Conservation (phyloP, 2,888 invertebrate genomes). For the Macrosiphum euphorbiae region DNA sequence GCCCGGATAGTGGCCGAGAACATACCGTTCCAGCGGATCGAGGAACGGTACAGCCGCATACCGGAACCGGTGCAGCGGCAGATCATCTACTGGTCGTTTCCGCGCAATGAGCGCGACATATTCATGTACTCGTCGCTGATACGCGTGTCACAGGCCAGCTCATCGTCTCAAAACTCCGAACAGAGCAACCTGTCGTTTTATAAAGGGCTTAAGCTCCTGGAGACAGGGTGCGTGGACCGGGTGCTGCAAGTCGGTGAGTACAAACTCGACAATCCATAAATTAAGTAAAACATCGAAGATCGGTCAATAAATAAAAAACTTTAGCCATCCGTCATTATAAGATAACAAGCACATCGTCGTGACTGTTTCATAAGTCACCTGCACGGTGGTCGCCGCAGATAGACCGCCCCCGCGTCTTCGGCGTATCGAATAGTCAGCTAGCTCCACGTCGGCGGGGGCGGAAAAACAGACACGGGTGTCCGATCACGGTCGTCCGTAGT, state of each 20-base stretch:
- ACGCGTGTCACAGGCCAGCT: conserved; percentile 72
- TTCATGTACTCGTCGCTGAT: conserved; percentile 89
- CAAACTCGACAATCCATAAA: neutral
- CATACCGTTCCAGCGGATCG: conserved; percentile 88
- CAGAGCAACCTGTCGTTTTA: conserved; percentile 87
- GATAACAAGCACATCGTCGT: neutral
- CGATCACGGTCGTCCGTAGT: conserved; percentile 24
- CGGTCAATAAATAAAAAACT: neutral
- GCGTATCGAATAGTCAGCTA: neutral
- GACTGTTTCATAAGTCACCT: neutral
- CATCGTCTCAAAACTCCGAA: conserved; percentile 73
- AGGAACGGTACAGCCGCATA: conserved; percentile 88
- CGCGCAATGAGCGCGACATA: conserved; percentile 87
- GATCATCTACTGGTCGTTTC: conserved; percentile 91
- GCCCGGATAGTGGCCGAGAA: conserved; percentile 87
- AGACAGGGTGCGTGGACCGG: conserved; percentile 85
- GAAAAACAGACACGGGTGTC: conserved; percentile 31
- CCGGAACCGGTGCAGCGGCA: conserved; percentile 90
- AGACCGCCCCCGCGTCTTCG: conserved; percentile 25
- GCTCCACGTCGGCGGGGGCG: conserved; percentile 8
- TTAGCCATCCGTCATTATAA: neutral
- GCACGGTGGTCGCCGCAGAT: conserved; percentile 12
- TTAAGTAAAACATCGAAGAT: neutral
- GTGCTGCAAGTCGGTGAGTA: conserved; percentile 91
- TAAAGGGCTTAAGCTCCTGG: conserved; percentile 86